Percentiles rank a stretch among this genome's conserved stretches.
Evolutionary conservation across 2,797 vertebrate genomes (phyloP).

Genomic region (Takifugu ocellatus): DNA sequence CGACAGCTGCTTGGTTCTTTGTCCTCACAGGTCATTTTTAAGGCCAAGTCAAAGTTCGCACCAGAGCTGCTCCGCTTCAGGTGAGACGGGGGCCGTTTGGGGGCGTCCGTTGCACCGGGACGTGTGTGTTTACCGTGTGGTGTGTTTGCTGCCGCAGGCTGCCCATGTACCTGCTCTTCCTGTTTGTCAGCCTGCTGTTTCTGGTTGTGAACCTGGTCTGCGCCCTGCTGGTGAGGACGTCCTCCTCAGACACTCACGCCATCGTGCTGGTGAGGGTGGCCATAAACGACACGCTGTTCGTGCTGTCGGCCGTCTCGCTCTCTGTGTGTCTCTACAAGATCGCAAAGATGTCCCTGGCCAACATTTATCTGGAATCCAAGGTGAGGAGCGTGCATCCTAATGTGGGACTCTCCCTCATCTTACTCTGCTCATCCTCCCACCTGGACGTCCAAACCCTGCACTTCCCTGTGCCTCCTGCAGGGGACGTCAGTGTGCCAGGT

Average conservation of each 20-base stretch:
- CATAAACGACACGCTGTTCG: conserved; percentile 93
- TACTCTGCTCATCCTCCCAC: neutral
- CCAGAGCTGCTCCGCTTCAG: conserved; percentile 92
- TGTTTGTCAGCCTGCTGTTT: conserved; percentile 89
- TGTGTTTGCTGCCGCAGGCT: conserved; percentile 50
- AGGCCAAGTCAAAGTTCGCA: conserved; percentile 93
- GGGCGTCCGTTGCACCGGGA: no score
- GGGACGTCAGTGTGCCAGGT: conserved; percentile 96
- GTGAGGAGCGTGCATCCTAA: conserved; percentile 61
- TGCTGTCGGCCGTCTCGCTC: conserved; percentile 91
- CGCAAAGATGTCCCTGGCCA: conserved; percentile 96
- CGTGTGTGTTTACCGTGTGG: neutral
- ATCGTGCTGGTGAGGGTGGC: conserved; percentile 90
- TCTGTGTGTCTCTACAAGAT: conserved; percentile 95
- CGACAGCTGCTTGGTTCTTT: neutral
- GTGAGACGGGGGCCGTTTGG: conserved; percentile 60
- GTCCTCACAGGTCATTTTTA: conserved; percentile 88
- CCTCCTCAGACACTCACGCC: conserved; percentile 79
- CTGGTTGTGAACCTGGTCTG: conserved; percentile 91
- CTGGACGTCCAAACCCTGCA: neutral
- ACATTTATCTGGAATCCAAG: conserved; percentile 97
- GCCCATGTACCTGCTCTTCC: conserved; percentile 84
- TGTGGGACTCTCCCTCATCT: neutral
- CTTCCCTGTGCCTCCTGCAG: conserved; percentile 59
- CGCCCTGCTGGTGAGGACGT: conserved; percentile 88